phyloP scores from a whole-genome alignment of 2,113 vertebrate genomes.

The Pituophis catenifer region DNA sequence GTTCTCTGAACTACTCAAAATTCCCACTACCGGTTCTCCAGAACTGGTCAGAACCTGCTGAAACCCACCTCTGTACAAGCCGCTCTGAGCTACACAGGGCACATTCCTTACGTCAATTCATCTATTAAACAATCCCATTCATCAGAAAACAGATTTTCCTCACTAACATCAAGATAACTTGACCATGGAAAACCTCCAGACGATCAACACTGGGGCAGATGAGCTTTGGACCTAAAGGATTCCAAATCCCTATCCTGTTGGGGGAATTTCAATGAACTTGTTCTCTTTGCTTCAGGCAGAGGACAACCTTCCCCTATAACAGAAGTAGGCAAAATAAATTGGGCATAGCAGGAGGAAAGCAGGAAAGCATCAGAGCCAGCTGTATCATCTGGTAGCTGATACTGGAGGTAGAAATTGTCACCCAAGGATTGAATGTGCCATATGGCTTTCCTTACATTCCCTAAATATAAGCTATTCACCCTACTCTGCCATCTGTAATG shows the following conservation, averaged over 20 bases:
- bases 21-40: no score
- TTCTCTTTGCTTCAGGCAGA: neutral
- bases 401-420: neutral
- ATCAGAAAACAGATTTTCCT: neutral
- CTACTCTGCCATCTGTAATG: neutral
- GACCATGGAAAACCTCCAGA: neutral
- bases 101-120: neutral
- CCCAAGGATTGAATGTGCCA: neutral
- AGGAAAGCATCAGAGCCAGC: neutral
- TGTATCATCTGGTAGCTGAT: neutral
- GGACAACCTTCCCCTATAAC: neutral
- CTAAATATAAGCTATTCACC: neutral
- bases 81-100: neutral
- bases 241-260: neutral
- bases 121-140: neutral
- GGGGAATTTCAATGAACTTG: neutral
- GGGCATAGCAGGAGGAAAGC: neutral
- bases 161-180: neutral
- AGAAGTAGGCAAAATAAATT: neutral
- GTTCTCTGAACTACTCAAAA: no score
- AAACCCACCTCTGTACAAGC: no score
- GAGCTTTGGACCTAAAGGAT: neutral
- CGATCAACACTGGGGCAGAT: neutral
- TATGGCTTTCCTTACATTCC: neutral
- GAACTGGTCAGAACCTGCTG: no score